phyloP scores from a whole-genome alignment of 2,113 vertebrate species.

The Laticauda laticaudata region DNA sequence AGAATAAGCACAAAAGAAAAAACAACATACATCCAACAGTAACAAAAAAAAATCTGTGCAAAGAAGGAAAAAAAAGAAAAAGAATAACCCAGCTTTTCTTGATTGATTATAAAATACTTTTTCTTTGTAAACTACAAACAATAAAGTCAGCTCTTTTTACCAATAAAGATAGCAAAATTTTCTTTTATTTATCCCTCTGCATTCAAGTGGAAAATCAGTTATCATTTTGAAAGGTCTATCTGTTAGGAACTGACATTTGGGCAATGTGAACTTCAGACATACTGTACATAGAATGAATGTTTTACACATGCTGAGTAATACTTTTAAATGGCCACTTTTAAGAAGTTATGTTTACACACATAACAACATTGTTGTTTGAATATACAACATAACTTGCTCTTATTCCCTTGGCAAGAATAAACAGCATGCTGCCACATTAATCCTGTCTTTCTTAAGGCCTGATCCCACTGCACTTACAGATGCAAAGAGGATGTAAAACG shows the following conservation, averaged over 20 bases:
- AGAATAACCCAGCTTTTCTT: neutral
- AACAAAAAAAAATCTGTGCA: neutral
- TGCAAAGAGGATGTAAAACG: no score
- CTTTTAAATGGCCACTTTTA: neutral
- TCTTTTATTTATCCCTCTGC: neutral
- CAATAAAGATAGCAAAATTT: neutral
- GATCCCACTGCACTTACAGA: no score
- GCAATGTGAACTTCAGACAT: neutral
- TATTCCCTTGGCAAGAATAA: neutral
- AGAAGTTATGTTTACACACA: neutral
- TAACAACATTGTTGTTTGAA: neutral
- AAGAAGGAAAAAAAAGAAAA: neutral
- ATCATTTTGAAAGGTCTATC: neutral
- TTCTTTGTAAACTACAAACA: neutral
- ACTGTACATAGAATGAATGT: neutral
- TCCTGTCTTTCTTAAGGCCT: neutral
- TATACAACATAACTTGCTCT: neutral
- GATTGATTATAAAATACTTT: neutral
- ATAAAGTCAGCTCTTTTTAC: neutral
- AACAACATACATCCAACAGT: no score
- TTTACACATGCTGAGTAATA: neutral
- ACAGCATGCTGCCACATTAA: neutral
- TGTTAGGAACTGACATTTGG: neutral
- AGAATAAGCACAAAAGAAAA: neutral
- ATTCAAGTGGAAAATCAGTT: neutral